Base-by-base conservation (phyloP, 1,140 invertebrate species). In the Solenopsis fugax region DNA sequence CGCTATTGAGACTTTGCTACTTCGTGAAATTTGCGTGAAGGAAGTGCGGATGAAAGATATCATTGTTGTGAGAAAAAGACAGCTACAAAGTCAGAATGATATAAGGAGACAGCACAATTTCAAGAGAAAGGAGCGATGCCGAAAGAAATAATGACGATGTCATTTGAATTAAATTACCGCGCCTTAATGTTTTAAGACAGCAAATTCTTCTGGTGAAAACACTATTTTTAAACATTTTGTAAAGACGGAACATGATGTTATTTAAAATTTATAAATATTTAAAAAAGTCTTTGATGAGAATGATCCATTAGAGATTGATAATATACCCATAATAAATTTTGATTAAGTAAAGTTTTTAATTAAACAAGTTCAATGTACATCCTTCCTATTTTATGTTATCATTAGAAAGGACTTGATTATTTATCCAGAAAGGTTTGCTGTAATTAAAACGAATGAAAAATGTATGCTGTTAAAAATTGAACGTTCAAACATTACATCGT, bases 1-100 rank as follows among this genome's bases (percentile, higher is more conserved):
- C 78, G 52, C n/a, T 45, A 81, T 84, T 60, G 80, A 84, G 67
- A 73, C 50, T 37, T 67, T 7, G 60, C 45, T 58, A 34, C 50
- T 72, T 50, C 12, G 41, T 48, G 41, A 73, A 82, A 58, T 82
- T 72, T n/a, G 41, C 41, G n/a, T 50, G 24, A 48, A 24, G 29
- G 41, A 75, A 73, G 29, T 29, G 69, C 69, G 69, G 24, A 24
- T 84, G 45, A 84, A 56, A 75, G 62, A 84, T 73, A 9, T 18
- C 45, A 34, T 21, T 54, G 64, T 9, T 24, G 54, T 45, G 1
- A 41, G 41, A 5, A n/a, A 69, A 69, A 69, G 13, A 12, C 54
- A n/a, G 12, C 29, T 54, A 71, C 41, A 18, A 84, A 62, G 69
- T 60, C 54, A 48, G 29, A 75, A 21, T 60, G 24, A 75, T 41